These are phyloP conservation scores for Chymomyza caudatula DNA, from an alignment of 2,888 invertebrate species.

Conservation along the genomic window DNA sequence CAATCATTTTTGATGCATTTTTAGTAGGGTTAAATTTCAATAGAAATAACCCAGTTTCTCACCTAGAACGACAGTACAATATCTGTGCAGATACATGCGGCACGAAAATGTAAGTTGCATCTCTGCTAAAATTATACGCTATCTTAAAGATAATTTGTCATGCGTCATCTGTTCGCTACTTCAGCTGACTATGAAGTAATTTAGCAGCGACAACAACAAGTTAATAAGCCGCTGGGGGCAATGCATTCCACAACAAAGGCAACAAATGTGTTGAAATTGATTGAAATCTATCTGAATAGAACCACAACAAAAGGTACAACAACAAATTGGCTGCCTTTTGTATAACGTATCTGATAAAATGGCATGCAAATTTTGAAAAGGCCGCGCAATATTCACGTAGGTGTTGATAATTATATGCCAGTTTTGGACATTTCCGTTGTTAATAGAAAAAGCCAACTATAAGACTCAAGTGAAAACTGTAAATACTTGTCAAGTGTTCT, in stretches of 20 bases:
- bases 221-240: not conserved
- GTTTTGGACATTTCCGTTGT: not conserved
- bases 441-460: not conserved
- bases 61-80: no score
- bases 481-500: conserved; percentile 25
- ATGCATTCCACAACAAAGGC: not conserved
- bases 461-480: not conserved
- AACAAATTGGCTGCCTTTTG: not conserved
- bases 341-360: not conserved
- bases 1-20: no score
- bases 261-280: not conserved
- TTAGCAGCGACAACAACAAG: not conserved
- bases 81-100: no score
- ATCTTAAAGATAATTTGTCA: not conserved
- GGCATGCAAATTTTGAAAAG: not conserved
- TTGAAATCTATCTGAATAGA: not conserved
- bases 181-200: not conserved
- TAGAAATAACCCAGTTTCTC: no score
- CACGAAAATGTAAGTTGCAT: no score
- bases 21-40: no score
- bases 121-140: not conserved
- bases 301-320: not conserved
- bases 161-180: not conserved
- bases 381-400: conserved; percentile 18
- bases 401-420: conserved; percentile 33